Base-by-base conservation (phyloP, 2,888 invertebrate genomes). In the Anodontia alba region DNA sequence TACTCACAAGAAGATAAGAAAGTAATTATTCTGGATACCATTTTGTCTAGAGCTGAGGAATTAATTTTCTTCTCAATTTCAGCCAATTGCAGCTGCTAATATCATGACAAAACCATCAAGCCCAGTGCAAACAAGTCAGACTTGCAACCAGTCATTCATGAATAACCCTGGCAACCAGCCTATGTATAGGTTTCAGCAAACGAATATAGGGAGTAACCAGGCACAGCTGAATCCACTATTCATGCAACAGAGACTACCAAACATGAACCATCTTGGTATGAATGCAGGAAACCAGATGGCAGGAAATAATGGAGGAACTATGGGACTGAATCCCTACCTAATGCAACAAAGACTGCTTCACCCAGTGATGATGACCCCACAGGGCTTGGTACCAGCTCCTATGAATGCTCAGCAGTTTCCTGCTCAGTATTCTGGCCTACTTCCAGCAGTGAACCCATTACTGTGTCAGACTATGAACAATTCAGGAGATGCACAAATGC, bases 11-110 rank as follows among this genome's bases (percentile, higher is more conserved):
- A n/a, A n/a, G n/a, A n/a, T n/a, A n/a, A n/a, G n/a, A n/a, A n/a
- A n/a, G n/a, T n/a, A n/a, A n/a, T n/a, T n/a, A n/a, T n/a, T n/a
- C n/a, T n/a, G n/a, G n/a, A n/a, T n/a, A n/a, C n/a, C n/a, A n/a
- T n/a, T n/a, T n/a, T n/a, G n/a, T n/a, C n/a, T n/a, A n/a, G n/a
- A n/a, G n/a, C n/a, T n/a, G n/a, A n/a, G n/a, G n/a, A n/a, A n/a
- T n/a, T n/a, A n/a, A n/a, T n/a, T n/a, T n/a, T n/a, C n/a, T n/a
- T n/a, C n/a, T 38, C 46, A 46, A 67, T 85, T 85, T 80, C 82
- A 85, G 85, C 85, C 85, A 17, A 85, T 82, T 23, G 85, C 85
- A 42, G 75, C 81, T 33, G 84, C 84, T 1, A 81, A 84, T 54
- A 84, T 84, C 26, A 74, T 84, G 46, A 79, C 81, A n/a, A 76